These are phyloP conservation scores for Sturnira hondurensis DNA, from an alignment of 2,113 vertebrate species.

Conservation along the genomic window DNA sequence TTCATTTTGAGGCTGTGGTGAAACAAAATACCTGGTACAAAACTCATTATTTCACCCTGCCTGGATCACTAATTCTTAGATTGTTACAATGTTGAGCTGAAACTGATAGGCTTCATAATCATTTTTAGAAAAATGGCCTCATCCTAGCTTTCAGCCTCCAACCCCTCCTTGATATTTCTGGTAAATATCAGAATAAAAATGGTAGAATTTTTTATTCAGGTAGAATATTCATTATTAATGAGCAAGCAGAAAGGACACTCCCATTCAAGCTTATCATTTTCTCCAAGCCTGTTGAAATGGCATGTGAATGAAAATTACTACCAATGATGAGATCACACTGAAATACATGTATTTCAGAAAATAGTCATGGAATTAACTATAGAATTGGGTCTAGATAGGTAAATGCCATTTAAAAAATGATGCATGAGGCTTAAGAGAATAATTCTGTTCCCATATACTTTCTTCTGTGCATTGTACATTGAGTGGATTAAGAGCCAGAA, in stretches of 20 bases:
- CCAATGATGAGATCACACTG: background rate
- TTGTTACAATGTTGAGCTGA: background rate
- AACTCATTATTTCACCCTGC: background rate
- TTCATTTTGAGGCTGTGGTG: background rate
- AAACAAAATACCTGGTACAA: background rate
- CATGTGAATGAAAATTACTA: conserved; percentile 35
- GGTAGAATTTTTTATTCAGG: too few relatives aligned
- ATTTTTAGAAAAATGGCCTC: background rate
- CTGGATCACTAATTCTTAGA: background rate
- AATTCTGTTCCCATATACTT: background rate
- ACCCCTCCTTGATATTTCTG: background rate
- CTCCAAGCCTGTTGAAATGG: background rate
- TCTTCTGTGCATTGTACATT: background rate
- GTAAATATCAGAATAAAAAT: too few relatives aligned
- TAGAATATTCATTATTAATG: conserved; percentile 22
- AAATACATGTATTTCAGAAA: conserved; percentile 48
- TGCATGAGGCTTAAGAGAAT: background rate
- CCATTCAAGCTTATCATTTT: background rate
- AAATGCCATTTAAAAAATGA: conserved; percentile 20
- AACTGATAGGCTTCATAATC: background rate
- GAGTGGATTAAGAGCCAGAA: background rate
- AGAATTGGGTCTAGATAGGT: background rate
- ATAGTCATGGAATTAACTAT: conserved; percentile 24
- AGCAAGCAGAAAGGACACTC: background rate
- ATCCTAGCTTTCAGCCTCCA: background rate